Evolutionary conservation across 2,888 invertebrate genomes (phyloP).

Genomic region (Ophion ellenae): DNA sequence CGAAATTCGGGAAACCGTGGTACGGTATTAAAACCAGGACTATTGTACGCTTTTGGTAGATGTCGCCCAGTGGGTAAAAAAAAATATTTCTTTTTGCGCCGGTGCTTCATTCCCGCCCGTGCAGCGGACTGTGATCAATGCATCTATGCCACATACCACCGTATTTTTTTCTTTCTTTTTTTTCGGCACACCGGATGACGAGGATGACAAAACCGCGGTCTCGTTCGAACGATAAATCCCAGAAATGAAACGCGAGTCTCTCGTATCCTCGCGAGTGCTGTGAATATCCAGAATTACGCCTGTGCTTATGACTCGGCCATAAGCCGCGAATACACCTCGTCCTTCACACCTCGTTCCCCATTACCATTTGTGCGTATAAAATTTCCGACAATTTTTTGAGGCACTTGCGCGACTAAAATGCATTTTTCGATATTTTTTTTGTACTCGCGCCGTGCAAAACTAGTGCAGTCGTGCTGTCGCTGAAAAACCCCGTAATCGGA

Average conservation of each 20-base stretch:
- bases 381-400: too few species aligned
- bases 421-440: too few species aligned
- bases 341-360: neutral
- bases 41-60: neutral
- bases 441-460: too few species aligned
- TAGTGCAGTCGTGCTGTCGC: too few species aligned
- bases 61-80: neutral
- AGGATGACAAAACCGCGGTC: constrained; percentile 64
- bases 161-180: constrained; percentile 41
- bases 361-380: neutral
- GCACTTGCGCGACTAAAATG: too few species aligned
- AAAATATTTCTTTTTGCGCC: constrained; percentile 31
- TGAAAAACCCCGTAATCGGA: too few species aligned
- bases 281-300: constrained; percentile 53
- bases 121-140: constrained; percentile 46
- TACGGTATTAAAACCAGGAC: neutral
- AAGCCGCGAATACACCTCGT: neutral
- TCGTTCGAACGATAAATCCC: constrained; percentile 66
- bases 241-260: constrained; percentile 58
- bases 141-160: constrained; percentile 46
- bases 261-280: constrained; percentile 34
- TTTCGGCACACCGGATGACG: constrained; percentile 56
- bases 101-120: constrained; percentile 33
- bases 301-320: constrained; percentile 8
- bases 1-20: neutral